A percentile compares a stretch with the other conserved stretches of the same genome.
Evolutionary conservation across 2,113 vertebrate genomes (phyloP).

Genomic region (Sinocyclocheilus grahami): DNA sequence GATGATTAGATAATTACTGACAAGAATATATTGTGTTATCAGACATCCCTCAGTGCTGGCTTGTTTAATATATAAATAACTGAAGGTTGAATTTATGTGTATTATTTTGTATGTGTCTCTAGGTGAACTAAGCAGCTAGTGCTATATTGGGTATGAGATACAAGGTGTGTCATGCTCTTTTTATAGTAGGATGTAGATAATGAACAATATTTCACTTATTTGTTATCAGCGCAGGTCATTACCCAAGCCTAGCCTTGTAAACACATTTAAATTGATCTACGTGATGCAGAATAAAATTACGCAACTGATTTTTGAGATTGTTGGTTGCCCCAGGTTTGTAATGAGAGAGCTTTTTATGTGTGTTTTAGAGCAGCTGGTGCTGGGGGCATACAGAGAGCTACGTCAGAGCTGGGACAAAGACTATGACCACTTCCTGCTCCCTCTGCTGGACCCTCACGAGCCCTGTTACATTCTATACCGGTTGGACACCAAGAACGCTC

Average conservation of each 20-base stretch:
- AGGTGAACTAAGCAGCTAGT: constrained; percentile 9
- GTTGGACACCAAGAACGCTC: constrained; percentile 94
- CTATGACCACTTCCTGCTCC: constrained; percentile 87
- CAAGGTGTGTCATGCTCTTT: constrained; percentile 30
- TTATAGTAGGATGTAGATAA: constrained; percentile 31
- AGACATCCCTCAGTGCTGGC: background rate
- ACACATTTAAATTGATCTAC: constrained; percentile 6
- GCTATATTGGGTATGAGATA: constrained; percentile 19
- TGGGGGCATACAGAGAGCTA: constrained; percentile 87
- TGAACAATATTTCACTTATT: constrained; percentile 33
- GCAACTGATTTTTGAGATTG: background rate
- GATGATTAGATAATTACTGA: background rate
- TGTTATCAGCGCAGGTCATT: constrained; percentile 29
- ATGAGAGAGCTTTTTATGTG: constrained; percentile 56
- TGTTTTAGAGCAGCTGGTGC: constrained; percentile 94
- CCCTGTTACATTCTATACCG: constrained; percentile 96
- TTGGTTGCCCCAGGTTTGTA: background rate
- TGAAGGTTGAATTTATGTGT: background rate
- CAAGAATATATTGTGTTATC: background rate
- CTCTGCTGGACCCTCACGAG: constrained; percentile 86
- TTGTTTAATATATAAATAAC: constrained; percentile 11
- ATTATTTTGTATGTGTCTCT: constrained; percentile 17
- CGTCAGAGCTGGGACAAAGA: constrained; percentile 89
- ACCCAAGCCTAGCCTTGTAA: constrained; percentile 9
- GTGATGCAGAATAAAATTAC: background rate